Evolutionary conservation across 2,888 invertebrate species (phyloP), one percentile per base, ranked within the genome.

Genomic region (Aromia moschata): DNA sequence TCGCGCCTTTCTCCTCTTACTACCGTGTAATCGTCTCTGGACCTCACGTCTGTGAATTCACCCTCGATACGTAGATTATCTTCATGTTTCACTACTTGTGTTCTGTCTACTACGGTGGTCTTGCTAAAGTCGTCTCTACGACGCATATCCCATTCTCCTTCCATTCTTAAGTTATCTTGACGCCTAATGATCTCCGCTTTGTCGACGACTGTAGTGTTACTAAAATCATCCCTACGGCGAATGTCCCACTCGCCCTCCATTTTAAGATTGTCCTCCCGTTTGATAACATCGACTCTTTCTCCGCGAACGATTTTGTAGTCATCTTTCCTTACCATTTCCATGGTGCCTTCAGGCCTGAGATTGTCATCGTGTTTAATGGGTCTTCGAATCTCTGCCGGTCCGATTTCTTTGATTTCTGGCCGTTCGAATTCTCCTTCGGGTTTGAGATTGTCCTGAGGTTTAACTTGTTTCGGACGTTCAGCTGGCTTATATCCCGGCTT

Each of bases 141-240:
- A 20, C 72, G 65, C 1, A 58, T 60, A 56, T 75, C 73, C 43
- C 67, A 72, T 59, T 53, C 76, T 69, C 81, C 80, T 77, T 84
- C 80, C 12, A 86, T 83, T 73, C 83, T 85, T 1, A 90, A 79
- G 74, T 90, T 87, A 74, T 91, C 90, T 76, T 88, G 86, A 65
- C 85, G 87, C 71, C 76, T 84, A 1, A 87, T 83, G 1, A 88
- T 78, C 56, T 87, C 85, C 1, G 85, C 84, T 53, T 88, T 81
- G 70, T 90, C 89, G 4, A 86, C 86, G 45, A 81, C 80, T 14
- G 83, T 83, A 7, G 83, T 82, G 15, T 81, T 81, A 52, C 85
- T 82, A 71, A 86, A 82, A 77, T 86, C 83, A 64, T 83, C 82
- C 64, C 79, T 81, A 44, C 69, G 65, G 51, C 62, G 49, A 15